These are phyloP conservation scores for Nematopogon swammerdamellus DNA, from an alignment of 2,888 invertebrate genomes.

Conservation along the genomic window DNA sequence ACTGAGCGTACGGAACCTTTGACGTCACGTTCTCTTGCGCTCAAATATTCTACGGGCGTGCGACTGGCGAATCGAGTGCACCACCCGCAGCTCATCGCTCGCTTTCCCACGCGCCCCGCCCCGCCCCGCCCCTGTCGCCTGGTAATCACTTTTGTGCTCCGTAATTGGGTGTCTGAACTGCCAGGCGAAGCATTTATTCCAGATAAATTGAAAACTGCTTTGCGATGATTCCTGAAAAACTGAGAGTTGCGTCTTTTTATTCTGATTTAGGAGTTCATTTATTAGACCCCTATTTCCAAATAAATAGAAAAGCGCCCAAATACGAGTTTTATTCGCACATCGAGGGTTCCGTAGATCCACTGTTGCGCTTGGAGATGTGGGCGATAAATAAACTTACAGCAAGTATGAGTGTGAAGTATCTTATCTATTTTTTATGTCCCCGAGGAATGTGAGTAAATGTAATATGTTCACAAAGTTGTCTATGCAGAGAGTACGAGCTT, in stretches of 20 bases:
- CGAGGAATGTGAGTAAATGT: no score
- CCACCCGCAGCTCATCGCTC: not conserved
- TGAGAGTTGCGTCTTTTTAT: not conserved
- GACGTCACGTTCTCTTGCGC: slow-evolving; percentile 15
- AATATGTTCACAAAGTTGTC: no score
- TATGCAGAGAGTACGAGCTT: no score
- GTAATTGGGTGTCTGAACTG: slow-evolving; percentile 57
- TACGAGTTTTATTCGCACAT: no score
- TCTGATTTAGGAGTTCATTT: not conserved
- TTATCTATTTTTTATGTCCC: no score
- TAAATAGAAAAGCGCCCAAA: no score
- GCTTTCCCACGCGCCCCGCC: slow-evolving; percentile 3
- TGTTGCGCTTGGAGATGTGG: no score
- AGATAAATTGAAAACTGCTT: slow-evolving; percentile 54
- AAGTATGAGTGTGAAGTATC: no score
- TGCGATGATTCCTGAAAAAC: slow-evolving; percentile 16
- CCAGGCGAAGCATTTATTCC: slow-evolving; percentile 54
- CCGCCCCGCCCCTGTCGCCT: slow-evolving; percentile 14
- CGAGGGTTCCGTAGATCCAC: no score
- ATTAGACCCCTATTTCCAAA: no score
- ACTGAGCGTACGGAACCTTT: no score
- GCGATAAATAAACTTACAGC: no score
- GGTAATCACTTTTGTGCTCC: slow-evolving; percentile 54
- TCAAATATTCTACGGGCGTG: slow-evolving; percentile 21
- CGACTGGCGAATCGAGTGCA: not conserved